A percentile compares a stretch with the other conserved stretches of the same genome.
These are phyloP conservation scores for Ophiodon elongatus DNA, from an alignment of 2,113 vertebrate genomes.

Conservation along the genomic window DNA sequence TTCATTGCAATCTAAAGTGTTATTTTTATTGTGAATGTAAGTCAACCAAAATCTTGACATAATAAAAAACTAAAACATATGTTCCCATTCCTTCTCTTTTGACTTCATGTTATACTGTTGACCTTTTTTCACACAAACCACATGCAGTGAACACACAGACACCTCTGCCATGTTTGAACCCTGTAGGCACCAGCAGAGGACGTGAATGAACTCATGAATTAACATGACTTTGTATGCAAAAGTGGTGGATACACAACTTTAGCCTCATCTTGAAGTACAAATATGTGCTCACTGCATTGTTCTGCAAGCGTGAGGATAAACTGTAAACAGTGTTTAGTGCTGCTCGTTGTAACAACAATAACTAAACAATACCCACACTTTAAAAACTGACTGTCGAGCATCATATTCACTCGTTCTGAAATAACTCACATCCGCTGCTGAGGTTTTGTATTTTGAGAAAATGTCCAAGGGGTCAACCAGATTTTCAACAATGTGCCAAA, in stretches of 20 bases:
- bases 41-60: conserved; percentile 43
- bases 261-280: neutral
- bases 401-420: neutral
- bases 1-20: conserved; percentile 70
- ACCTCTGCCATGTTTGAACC: neutral
- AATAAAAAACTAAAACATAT: conserved; percentile 28
- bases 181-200: neutral
- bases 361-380: neutral
- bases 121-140: neutral
- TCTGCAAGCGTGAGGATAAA: no score
- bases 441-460: neutral
- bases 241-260: neutral
- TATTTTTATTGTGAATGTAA: conserved; percentile 78
- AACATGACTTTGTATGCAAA: neutral
- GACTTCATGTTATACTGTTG: neutral
- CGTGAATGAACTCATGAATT: neutral
- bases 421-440: neutral
- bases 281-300: neutral
- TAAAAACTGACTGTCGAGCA: neutral
- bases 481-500: conserved; percentile 4
- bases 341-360: neutral
- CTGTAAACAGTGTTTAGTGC: neutral
- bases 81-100: neutral
- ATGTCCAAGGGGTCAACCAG: conserved; percentile 18
- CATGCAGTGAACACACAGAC: neutral